phyloP scores from a whole-genome alignment of 2,113 vertebrate species.

The Archilochus colubris region DNA sequence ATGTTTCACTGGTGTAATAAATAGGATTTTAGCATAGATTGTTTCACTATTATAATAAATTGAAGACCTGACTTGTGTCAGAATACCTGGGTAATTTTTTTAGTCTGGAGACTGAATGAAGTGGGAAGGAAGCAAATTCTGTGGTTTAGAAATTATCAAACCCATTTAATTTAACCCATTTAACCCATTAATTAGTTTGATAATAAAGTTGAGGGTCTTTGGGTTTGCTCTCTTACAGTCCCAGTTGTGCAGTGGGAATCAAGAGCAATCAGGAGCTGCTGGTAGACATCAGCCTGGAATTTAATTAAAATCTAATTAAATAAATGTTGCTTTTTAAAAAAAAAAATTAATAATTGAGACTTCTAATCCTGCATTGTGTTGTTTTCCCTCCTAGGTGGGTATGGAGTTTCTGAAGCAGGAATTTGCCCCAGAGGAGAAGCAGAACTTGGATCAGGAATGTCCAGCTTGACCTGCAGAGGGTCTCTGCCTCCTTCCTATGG shows the following conservation, averaged over 20 bases:
- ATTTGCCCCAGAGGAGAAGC: background rate
- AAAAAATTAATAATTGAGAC: background rate
- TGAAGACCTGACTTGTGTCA: background rate
- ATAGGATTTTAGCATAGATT: background rate
- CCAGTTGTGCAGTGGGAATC: background rate
- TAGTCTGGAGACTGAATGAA: background rate
- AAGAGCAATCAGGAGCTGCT: background rate
- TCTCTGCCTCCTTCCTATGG: background rate
- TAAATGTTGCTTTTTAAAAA: background rate
- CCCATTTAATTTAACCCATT: too few relatives aligned
- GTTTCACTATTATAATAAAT: background rate
- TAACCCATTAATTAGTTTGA: too few relatives aligned
- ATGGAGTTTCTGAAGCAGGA: background rate
- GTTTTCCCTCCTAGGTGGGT: background rate
- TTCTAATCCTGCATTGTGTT: background rate
- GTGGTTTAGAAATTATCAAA: background rate
- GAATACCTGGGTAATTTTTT: background rate
- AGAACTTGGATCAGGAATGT: fast-evolving
- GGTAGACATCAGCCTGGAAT: background rate
- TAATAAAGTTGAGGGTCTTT: background rate
- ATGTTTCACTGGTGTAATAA: background rate
- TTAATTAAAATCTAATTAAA: background rate
- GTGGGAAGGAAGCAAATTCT: background rate
- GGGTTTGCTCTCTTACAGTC: background rate
- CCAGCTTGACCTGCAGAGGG: background rate